These are phyloP conservation scores for Hyles euphorbiae DNA, from an alignment of 1,140 invertebrate species.

Conservation along the genomic window DNA sequence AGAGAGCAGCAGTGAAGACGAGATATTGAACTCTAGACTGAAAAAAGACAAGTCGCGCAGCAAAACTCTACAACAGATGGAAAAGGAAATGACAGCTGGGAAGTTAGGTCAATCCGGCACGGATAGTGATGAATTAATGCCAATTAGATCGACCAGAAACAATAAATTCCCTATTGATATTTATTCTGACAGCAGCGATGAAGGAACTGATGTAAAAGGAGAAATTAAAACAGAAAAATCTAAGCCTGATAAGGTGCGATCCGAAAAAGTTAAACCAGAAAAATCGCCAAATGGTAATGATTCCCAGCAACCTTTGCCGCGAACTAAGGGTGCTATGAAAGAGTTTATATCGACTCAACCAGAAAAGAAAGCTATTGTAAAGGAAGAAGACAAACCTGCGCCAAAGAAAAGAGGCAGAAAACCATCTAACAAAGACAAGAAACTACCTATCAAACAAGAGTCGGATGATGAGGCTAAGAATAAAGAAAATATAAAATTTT, in stretches of 20 bases:
- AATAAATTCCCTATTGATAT: conserved; percentile 79
- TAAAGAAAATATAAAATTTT: conserved; percentile 77
- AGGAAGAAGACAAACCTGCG: conserved; percentile 60
- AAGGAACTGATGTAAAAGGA: conserved; percentile 55
- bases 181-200: conserved; percentile 84
- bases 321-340: conserved; percentile 90
- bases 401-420: conserved; percentile 66
- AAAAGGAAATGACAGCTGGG: conserved; percentile 79
- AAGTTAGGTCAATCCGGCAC: conserved; percentile 76
- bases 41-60: conserved; percentile 76
- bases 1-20: conserved; percentile 79
- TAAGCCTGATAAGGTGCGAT: conserved; percentile 45
- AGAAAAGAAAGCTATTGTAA: conserved; percentile 52
- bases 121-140: conserved; percentile 86
- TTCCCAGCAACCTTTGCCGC: conserved; percentile 80
- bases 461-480: conserved; percentile 68
- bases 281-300: conserved; percentile 78
- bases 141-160: conserved; percentile 69
- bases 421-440: conserved; percentile 62
- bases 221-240: conserved; percentile 50
- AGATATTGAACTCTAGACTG: conserved; percentile 62
- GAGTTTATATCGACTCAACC: conserved; percentile 79
- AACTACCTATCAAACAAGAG: conserved; percentile 52
- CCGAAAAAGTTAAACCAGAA: conserved; percentile 69
- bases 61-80: conserved; percentile 81